Evolutionary conservation across 2,113 vertebrate genomes (phyloP).

Genomic region (Mormyrus iriodes): DNA sequence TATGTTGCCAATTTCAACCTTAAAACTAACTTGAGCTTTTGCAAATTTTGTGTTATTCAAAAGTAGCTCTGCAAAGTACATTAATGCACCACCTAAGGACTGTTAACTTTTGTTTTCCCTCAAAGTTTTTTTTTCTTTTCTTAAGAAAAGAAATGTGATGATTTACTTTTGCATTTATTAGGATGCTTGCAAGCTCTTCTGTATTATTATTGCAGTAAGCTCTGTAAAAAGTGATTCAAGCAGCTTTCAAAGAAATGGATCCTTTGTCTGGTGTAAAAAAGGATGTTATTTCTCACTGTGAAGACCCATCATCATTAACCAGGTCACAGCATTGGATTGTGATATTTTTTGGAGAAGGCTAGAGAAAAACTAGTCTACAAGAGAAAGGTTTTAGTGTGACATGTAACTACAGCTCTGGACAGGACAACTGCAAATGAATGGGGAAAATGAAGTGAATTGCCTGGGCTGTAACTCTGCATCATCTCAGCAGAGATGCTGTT

Average conservation of each 20-base stretch:
- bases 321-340: not conserved
- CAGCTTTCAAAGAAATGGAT: not conserved
- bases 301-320: not conserved
- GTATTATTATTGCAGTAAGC: not conserved
- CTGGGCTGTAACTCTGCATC: not conserved
- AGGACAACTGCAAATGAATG: not conserved
- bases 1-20: not conserved
- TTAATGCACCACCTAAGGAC: not conserved
- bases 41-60: not conserved
- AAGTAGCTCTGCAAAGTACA: not conserved
- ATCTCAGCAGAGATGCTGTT: not conserved
- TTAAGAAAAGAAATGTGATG: not conserved
- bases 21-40: not conserved
- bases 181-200: not conserved
- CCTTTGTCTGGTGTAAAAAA: not conserved
- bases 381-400: not conserved
- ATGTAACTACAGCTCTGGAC: not conserved
- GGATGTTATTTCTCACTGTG: not conserved
- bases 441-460: not conserved
- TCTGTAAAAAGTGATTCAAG: not conserved
- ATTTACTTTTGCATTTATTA: not conserved
- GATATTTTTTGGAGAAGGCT: not conserved
- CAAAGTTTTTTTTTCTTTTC: not conserved
- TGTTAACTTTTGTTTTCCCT: not conserved
- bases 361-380: not conserved